phyloP scores from a whole-genome alignment of 1,140 invertebrate genomes.

The Leptinotarsa texana region DNA sequence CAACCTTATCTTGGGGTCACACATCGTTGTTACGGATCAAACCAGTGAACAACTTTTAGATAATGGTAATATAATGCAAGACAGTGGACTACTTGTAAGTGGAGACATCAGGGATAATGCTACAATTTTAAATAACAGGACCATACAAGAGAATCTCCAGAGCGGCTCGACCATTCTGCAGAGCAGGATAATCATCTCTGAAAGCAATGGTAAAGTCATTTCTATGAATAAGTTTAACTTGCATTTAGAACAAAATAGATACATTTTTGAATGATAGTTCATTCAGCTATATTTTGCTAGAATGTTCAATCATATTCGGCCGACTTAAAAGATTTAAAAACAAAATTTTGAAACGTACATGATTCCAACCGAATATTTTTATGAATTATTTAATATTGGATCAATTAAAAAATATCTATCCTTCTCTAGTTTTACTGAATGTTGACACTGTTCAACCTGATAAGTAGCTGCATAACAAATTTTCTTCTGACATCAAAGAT shows the following conservation, averaged over 20 bases:
- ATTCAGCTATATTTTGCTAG: too few species aligned
- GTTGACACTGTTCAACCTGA: too few species aligned
- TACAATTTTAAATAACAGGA: slow-evolving; percentile 31
- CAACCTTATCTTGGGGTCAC: slow-evolving; percentile 55
- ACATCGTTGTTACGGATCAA: slow-evolving; percentile 59
- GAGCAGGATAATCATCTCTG: slow-evolving; percentile 19
- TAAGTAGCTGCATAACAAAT: too few species aligned
- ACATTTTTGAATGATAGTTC: too few species aligned
- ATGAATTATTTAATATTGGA: too few species aligned
- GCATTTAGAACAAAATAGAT: neutral
- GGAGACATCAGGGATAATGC: slow-evolving; percentile 31
- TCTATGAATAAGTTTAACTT: neutral
- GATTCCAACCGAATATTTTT: too few species aligned
- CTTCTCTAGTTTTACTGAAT: too few species aligned
- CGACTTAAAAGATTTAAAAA: too few species aligned
- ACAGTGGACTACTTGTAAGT: slow-evolving; percentile 34
- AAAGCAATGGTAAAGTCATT: slow-evolving; percentile 2
- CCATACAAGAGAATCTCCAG: slow-evolving; percentile 29
- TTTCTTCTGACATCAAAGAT: too few species aligned
- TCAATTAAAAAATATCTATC: too few species aligned
- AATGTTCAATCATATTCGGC: too few species aligned
- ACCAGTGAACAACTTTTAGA: slow-evolving; percentile 57
- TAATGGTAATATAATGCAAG: slow-evolving; percentile 51
- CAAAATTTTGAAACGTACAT: too few species aligned
- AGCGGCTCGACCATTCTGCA: slow-evolving; percentile 5